Evolutionary conservation across 1,140 invertebrate species (phyloP), one percentile per base, ranked within the genome.

Genomic region (Luehdorfia chinensis): DNA sequence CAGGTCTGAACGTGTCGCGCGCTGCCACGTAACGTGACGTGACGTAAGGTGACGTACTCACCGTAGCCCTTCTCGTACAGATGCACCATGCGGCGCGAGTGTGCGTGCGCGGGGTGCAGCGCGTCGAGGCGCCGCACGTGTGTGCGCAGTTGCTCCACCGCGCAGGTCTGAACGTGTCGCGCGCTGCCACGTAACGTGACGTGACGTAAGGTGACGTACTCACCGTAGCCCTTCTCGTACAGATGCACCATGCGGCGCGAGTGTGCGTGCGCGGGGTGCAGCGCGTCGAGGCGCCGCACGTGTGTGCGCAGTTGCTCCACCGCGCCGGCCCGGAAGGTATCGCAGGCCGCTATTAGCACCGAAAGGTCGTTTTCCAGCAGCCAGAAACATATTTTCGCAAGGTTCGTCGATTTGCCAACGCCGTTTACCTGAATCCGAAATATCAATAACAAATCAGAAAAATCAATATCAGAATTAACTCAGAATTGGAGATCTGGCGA

Each of bases 361-460:
- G 94, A 92, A 64, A 98, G 92, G 64, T 96, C 94, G 84, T 99
- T 99, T 88, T 99, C 98, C 59, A 99, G 97, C 36, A 99, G 87
- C 98, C 98, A 99, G 80, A 99, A 99, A 72, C 97, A 97, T 46
- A 99, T 98, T 91, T 99, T 99, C 1, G 98, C 98, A 23, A 99
- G 87, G 89, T 99, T 99, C 1, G 98, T 99, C 0, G 97, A 99
- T 76, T 99, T 99, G 33, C 98, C 98, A 1, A 99, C 98, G 28
- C 98, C 98, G 84, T 99, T 99, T 0, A 90, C 88, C 88, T 89
- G 55, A 2, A 64, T 18, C 2, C 6, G 11, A 19, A 4, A 15
- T 34, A 4, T 34, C 13, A 34, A 11, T 15, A 15, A 15, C 14
- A 34, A 34, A 34, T 1, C 7, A 36, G n/a, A 18, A 18, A n/a